Evolutionary conservation across 2,888 invertebrate genomes (phyloP), one percentile per base, ranked within the genome.

Genomic region (Galerucella nymphaeae): DNA sequence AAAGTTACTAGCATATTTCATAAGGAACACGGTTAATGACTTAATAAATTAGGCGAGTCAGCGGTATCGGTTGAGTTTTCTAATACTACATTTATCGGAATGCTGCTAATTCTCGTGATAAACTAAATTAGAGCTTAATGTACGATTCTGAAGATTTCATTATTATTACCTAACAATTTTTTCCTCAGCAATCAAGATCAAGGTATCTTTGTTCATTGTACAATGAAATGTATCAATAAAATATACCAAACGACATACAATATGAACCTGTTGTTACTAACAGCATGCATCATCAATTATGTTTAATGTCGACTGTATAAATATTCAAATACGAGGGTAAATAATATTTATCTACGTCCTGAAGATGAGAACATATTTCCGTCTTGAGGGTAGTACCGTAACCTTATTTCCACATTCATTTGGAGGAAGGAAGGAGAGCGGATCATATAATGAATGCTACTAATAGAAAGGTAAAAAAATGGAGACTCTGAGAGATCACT

Each of bases 1-100:
- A 62, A 62, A 62, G 61, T 62, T 62, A 62, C 16, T 2, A 18
- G 14, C 18, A 62, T 62, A 62, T 13, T 62, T 62, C 61, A 62
- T 62, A 11, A 42, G 61, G 16, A 62, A 38, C 18, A n/a, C 16
- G 11, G 41, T 62, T 62, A 62, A 62, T 62, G 61, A 62, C 61
- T 62, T 42, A 38, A 62, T 62, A 62, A 62, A 62, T 62, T 62
- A 62, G 42, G 13, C 6, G 38, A 42, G 41, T 11, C 2, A 11
- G 16, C 0, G 16, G 16, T 18, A 16, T 3, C 14, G 14, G 59
- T 59, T 38, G 23, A 30, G 11, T 38, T 59, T 59, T 55, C 18
- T 42, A 42, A 42, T 11, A 11, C 42, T 53, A 18, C 2, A 53
- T 14, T 3, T n/a, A 50, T n/a, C n/a, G 5, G n/a, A 8, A 53